Base-by-base conservation (phyloP, 2,797 vertebrate species). In the Epinephelus awoara region DNA sequence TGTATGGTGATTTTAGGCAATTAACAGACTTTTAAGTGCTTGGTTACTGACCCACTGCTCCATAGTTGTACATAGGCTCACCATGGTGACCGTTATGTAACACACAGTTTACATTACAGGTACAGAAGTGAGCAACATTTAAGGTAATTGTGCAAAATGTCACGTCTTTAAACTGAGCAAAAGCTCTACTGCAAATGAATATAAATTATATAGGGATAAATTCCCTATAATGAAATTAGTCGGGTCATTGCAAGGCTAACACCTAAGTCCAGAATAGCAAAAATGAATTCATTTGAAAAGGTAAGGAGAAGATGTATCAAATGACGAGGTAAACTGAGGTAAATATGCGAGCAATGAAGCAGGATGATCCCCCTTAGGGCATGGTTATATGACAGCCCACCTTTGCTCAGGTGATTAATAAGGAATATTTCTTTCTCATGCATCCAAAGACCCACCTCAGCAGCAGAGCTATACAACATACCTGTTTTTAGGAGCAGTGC, bases 391-490 rank as follows among this genome's bases (percentile, higher is more conserved):
- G 15, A 57, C 50, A 34, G n/a, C 46, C 19, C 55, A 76, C 70
- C 70, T 49, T 73, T 61, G 62, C 18, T 73, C 50, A 75, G 21
- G 51, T 75, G 34, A 62, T 62, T 65, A 75, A 77, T 75, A 68
- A 64, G 38, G 18, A 71, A 73, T 63, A 52, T 57, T 67, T 25
- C 23, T 55, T 56, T 69, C 19, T 71, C 42, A 46, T 64, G 46
- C 65, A n/a, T 27, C 9, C 21, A 55, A 23, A 15, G 14, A 79
- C 52, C 61, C 34, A 72, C 54, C 38, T 42, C 27, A 21, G 51
- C 6, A 57, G 50, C n/a, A 42, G 17, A 21, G 42, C 38, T 38
- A 38, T 29, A 57, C 55, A 61, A 63, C 29, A 44, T 57, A 1
- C 25, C 6, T 42, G 15, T 73, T 79, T 80, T 72, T 66, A 10